Evolutionary conservation across 2,797 vertebrate species (phyloP).

Genomic region (Zalophus californianus): DNA sequence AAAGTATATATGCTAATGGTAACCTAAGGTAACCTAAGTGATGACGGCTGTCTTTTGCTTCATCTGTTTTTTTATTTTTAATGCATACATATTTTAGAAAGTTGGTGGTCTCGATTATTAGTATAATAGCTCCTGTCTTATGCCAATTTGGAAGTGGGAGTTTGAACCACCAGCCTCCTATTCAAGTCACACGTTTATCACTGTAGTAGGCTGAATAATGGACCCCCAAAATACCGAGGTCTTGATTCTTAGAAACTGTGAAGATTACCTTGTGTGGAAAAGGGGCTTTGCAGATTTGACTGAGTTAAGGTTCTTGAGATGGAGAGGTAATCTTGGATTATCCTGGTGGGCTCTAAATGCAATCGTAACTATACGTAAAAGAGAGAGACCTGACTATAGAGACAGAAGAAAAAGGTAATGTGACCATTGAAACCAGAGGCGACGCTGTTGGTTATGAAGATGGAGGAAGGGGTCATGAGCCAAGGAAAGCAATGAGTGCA

Average conservation of each 20-base stretch:
- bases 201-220: background rate
- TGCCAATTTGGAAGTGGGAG: background rate
- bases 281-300: background rate
- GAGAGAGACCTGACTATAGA: background rate
- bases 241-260: background rate
- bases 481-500: background rate
- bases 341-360: background rate
- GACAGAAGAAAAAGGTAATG: background rate
- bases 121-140: background rate
- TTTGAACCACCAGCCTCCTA: background rate
- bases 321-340: background rate
- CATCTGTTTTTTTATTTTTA: background rate
- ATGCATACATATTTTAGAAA: background rate
- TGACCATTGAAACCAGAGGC: background rate
- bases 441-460: background rate
- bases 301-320: background rate
- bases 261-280: background rate
- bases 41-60: background rate
- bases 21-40: background rate
- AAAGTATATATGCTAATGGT: background rate
- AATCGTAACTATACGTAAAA: background rate
- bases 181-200: background rate
- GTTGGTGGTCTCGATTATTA: background rate
- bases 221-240: background rate
- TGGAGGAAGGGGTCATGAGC: background rate